Evolutionary conservation across 37 sponge, comb jelly and placozoan species (phyloP).

Genomic region (Chondrilla cf. caribensis): DNA sequence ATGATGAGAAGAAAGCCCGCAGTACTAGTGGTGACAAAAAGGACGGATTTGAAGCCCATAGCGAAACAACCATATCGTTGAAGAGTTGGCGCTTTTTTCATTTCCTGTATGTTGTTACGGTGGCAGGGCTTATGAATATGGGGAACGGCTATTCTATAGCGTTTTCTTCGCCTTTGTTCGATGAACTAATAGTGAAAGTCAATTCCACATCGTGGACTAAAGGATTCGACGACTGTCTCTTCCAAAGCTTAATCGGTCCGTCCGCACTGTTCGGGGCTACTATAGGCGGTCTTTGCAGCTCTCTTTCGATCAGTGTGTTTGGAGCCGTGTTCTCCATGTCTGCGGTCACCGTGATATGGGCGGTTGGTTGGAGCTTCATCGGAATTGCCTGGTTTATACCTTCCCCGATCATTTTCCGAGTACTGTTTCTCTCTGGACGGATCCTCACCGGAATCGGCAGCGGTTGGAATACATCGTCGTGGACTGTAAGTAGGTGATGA

Average conservation of each 20-base stretch:
- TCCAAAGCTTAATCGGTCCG: constrained; percentile 2
- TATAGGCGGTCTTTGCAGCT: constrained; percentile 29
- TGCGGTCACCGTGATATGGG: constrained; percentile 22
- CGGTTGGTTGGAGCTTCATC: constrained; percentile 53
- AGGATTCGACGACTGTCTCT: too few species aligned
- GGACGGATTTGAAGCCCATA: too few species aligned
- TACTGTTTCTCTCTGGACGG: constrained; percentile 41
- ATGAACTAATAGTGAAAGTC: too few species aligned
- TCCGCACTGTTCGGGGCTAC: constrained; percentile 45
- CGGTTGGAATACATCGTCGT: constrained; percentile 43
- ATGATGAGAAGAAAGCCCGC: too few species aligned
- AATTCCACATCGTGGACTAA: too few species aligned
- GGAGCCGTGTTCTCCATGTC: constrained; percentile 45
- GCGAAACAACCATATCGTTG: too few species aligned
- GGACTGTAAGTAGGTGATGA: neutral
- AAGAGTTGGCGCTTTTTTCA: too few species aligned
- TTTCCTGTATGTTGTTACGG: too few species aligned
- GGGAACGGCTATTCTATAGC: too few species aligned
- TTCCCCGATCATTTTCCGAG: neutral
- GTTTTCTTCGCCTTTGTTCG: too few species aligned
- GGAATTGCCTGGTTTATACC: neutral
- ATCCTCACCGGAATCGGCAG: constrained; percentile 51
- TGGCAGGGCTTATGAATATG: too few species aligned
- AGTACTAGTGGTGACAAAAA: too few species aligned
- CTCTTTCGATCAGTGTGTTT: constrained; percentile 6